phyloP scores from a whole-genome alignment of 1,140 invertebrate species.

The Himalopsyche phryganea region DNA sequence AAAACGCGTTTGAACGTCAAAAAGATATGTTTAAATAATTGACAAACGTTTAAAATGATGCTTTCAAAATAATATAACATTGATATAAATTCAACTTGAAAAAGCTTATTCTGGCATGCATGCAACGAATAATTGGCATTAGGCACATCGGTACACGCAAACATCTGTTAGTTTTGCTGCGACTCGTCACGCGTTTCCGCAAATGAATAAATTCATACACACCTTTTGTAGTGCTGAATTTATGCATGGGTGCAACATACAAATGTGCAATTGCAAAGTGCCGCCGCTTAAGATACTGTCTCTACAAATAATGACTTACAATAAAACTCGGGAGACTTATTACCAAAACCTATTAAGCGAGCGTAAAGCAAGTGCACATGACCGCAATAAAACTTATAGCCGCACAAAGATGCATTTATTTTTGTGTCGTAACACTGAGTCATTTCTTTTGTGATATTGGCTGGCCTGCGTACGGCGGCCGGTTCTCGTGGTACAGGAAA shows the following conservation, averaged over 20 bases:
- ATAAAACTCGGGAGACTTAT: slow-evolving; percentile 11
- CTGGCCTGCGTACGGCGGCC: slow-evolving; percentile 25
- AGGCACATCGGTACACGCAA: not conserved
- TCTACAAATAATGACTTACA: slow-evolving; percentile 2
- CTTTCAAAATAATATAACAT: no score
- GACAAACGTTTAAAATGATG: no score
- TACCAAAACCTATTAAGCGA: not conserved
- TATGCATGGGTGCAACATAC: slow-evolving; percentile 5
- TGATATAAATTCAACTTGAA: no score
- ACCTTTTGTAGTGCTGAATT: slow-evolving; percentile 7
- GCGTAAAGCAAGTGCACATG: slow-evolving; percentile 3
- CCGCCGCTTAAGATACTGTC: slow-evolving; percentile 4
- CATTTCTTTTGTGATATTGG: slow-evolving; percentile 19
- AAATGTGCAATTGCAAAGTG: not conserved
- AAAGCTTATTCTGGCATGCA: not conserved
- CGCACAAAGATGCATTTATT: slow-evolving; percentile 15
- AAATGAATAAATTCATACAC: slow-evolving; percentile 20
- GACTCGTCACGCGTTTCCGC: slow-evolving; percentile 21
- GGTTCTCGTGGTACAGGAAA: slow-evolving; percentile 39
- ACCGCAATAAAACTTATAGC: not conserved
- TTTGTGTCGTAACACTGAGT: slow-evolving; percentile 16
- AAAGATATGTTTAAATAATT: no score
- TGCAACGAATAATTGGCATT: slow-evolving; percentile 3
- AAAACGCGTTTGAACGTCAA: no score
- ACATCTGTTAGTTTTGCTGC: slow-evolving; percentile 13